A percentile compares a stretch with the other conserved stretches of the same genome.
Conservation (phyloP, 35 echinoderm and acorn worm genomes). For the Lytechinus pictus region DNA sequence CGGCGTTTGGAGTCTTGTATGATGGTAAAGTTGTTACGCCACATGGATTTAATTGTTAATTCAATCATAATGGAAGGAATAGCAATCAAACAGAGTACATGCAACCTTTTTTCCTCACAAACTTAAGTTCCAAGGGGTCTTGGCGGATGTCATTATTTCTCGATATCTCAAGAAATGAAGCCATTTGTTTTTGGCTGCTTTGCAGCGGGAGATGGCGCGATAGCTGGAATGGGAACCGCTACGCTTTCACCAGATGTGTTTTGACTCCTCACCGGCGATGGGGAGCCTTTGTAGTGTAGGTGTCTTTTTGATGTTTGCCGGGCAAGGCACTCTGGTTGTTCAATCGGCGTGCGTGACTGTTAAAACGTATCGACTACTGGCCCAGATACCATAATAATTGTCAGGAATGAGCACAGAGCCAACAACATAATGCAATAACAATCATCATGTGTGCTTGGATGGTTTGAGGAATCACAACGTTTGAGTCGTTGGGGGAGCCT, state of each 20-base stretch:
- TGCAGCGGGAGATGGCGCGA: background rate
- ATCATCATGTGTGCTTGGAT: slow-evolving; percentile 25
- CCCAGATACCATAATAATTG: slow-evolving; percentile 45
- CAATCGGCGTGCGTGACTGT: slow-evolving; percentile 38
- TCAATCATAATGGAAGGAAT: slow-evolving; percentile 7
- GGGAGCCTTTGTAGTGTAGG: slow-evolving; percentile 35
- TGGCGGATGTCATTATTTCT: slow-evolving; percentile 18
- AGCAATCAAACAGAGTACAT: slow-evolving; percentile 16
- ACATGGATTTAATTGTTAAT: slow-evolving; percentile 7
- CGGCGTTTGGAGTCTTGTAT: background rate
- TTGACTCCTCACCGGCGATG: background rate
- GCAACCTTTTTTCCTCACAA: background rate
- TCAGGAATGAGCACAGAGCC: slow-evolving; percentile 37
- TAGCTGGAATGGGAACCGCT: slow-evolving; percentile 13
- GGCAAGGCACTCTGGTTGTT: slow-evolving; percentile 38
- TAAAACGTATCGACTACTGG: slow-evolving; percentile 28
- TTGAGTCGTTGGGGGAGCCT: background rate
- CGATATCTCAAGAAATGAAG: slow-evolving; percentile 18
- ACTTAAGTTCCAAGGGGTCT: background rate
- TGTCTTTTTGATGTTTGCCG: slow-evolving; percentile 42
- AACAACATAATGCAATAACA: slow-evolving; percentile 40
- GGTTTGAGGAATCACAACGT: slow-evolving; percentile 1
- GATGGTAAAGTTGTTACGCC: background rate
- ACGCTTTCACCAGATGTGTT: slow-evolving; percentile 36
- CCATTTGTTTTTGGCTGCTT: background rate